Evolutionary conservation across 2,888 invertebrate genomes (phyloP).

Genomic region (Gibbula magus): DNA sequence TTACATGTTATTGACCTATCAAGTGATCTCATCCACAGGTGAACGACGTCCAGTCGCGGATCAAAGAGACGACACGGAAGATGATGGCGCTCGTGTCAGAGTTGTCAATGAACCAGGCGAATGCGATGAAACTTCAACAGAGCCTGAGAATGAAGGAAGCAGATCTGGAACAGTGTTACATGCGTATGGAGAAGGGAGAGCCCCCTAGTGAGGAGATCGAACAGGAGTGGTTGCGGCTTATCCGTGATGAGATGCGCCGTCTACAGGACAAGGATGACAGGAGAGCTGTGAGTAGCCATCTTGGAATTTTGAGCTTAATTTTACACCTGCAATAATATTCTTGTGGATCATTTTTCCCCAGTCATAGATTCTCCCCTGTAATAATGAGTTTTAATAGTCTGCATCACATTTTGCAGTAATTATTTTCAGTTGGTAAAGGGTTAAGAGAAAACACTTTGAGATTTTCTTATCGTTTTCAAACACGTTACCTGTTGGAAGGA

Average conservation of each 20-base stretch:
- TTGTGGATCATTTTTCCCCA: no score
- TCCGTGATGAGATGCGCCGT: slow-evolving; percentile 61
- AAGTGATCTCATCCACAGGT: slow-evolving; percentile 54
- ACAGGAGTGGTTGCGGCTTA: slow-evolving; percentile 67
- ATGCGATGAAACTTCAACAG: slow-evolving; percentile 71
- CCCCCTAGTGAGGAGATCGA: slow-evolving; percentile 72
- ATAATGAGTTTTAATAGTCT: no score
- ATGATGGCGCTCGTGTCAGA: slow-evolving; percentile 76
- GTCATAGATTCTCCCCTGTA: no score
- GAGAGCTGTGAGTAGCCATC: slow-evolving; percentile 56
- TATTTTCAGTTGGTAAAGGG: no score
- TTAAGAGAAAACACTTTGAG: no score
- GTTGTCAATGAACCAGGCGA: slow-evolving; percentile 75
- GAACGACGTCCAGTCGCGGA: slow-evolving; percentile 70
- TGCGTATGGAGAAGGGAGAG: slow-evolving; percentile 74
- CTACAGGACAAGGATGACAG: slow-evolving; percentile 60
- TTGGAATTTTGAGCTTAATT: neutral
- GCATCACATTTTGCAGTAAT: no score
- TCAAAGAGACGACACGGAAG: slow-evolving; percentile 73
- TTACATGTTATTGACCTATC: no score
- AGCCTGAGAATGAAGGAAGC: slow-evolving; percentile 69
- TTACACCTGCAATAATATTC: neutral
- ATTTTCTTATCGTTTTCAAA: no score
- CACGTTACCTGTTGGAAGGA: no score
- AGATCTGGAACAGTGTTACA: slow-evolving; percentile 72